A percentile compares a stretch with the other conserved stretches of the same genome.
Conservation (phyloP, 2,888 invertebrate genomes). For the Nephrocerus scutellatus region DNA sequence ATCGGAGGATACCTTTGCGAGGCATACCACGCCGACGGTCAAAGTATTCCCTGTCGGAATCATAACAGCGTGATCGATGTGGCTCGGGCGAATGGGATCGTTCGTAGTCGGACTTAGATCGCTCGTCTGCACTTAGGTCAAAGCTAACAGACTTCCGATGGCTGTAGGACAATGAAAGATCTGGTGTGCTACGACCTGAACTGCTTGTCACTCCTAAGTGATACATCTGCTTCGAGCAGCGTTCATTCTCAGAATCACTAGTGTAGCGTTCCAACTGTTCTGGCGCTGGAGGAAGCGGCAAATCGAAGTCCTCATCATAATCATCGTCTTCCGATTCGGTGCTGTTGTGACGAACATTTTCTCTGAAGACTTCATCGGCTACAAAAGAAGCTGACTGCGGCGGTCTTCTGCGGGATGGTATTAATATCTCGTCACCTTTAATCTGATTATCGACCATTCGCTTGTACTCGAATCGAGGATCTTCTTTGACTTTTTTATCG, state of each 20-base stretch:
- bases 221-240: constrained; percentile 20
- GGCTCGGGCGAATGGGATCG: constrained; percentile 32
- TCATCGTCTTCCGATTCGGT: constrained; percentile 25
- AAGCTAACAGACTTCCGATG: constrained; percentile 48
- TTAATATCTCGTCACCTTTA: constrained; percentile 12
- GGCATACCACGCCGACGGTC: constrained; percentile 27
- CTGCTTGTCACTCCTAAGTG: constrained; percentile 18
- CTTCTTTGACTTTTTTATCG: constrained; percentile 7
- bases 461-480: constrained; percentile 33
- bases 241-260: constrained; percentile 43
- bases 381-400: not conserved
- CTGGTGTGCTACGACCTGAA: constrained; percentile 43
- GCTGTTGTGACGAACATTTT: constrained; percentile 30
- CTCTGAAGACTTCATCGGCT: constrained; percentile 25
- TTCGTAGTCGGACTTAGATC: constrained; percentile 42
- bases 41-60: constrained; percentile 42
- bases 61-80: constrained; percentile 32
- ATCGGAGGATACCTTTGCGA: constrained; percentile 43
- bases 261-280: constrained; percentile 30
- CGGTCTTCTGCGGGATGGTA: constrained; percentile 7
- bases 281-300: constrained; percentile 26
- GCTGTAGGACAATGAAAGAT: constrained; percentile 21
- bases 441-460: constrained; percentile 33
- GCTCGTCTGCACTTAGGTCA: constrained; percentile 46
- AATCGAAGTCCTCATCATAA: constrained; percentile 23